Conservation (phyloP, 2,888 invertebrate species). For the Eristalinus sepulchralis region DNA sequence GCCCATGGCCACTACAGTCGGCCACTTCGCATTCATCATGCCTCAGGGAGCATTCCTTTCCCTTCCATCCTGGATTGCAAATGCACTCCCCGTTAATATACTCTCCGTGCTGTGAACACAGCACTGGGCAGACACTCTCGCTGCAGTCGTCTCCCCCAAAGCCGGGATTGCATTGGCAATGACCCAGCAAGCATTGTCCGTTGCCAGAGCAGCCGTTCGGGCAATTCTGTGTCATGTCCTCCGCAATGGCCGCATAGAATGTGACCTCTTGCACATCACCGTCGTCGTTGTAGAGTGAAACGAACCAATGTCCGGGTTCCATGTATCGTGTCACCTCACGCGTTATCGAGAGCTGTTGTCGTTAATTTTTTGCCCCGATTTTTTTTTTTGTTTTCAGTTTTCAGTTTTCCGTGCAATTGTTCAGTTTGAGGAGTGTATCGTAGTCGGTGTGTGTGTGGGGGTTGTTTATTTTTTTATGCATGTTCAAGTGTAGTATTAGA, state of each 20-base stretch:
- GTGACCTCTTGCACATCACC: conserved; percentile 94
- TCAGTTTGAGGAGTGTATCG: conserved; percentile 42
- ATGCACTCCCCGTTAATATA: conserved; percentile 98
- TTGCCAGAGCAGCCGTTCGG: conserved; percentile 98
- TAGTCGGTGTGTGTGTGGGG: conserved; percentile 1
- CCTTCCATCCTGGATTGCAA: conserved; percentile 99
- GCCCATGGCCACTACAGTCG: conserved; percentile 97
- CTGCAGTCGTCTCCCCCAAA: conserved; percentile 98
- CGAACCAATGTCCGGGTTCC: conserved; percentile 98
- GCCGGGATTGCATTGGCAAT: conserved; percentile 97
- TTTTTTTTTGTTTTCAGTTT: conserved; percentile 1
- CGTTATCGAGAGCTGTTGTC: conserved; percentile 86
- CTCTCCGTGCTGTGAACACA: conserved; percentile 98
- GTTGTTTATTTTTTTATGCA: background rate
- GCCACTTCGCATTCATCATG: conserved; percentile 98
- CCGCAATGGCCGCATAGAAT: conserved; percentile 91
- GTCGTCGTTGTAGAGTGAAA: conserved; percentile 97
- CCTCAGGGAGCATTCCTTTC: conserved; percentile 96
- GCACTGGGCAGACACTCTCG: conserved; percentile 98
- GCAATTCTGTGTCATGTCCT: conserved; percentile 97
- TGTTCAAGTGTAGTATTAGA: conserved; percentile 20
- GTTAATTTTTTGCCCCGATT: conserved; percentile 18
- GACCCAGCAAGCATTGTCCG: conserved; percentile 96
- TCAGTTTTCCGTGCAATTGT: background rate
- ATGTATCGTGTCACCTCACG: conserved; percentile 97